Conservation (phyloP, 2,113 vertebrate genomes). For the Saiga tatarica region DNA sequence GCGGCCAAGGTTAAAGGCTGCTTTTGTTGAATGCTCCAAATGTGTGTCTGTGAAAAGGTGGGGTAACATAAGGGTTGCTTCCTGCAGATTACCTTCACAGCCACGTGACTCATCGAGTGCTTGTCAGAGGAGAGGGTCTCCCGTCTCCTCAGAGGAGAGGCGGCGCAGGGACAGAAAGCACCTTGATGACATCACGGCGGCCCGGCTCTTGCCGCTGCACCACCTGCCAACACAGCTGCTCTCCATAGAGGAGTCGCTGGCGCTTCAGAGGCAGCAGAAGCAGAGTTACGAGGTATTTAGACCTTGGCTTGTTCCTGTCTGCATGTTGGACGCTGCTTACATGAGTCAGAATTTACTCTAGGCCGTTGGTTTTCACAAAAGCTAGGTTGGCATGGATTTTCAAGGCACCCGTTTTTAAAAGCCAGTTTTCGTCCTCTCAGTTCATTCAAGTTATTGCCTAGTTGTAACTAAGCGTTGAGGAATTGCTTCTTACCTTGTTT, state of each 20-base stretch:
- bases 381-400: neutral
- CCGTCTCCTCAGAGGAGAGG: slow-evolving; percentile 82
- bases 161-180: slow-evolving; percentile 87
- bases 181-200: slow-evolving; percentile 93
- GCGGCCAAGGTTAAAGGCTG: neutral
- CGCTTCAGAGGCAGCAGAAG: slow-evolving; percentile 87
- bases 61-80: neutral
- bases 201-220: slow-evolving; percentile 89
- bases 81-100: slow-evolving; percentile 82
- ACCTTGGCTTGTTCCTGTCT: neutral
- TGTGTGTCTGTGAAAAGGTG: neutral
- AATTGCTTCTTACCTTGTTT: neutral
- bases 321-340: neutral
- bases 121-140: slow-evolving; percentile 66
- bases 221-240: slow-evolving; percentile 87
- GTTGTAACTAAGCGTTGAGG: neutral
- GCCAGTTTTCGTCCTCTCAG: neutral
- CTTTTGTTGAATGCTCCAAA: neutral
- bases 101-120: slow-evolving; percentile 73
- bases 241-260: slow-evolving; percentile 88
- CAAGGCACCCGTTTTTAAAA: neutral
- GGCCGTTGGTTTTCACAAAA: neutral
- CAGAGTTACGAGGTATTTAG: slow-evolving; percentile 87
- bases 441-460: neutral
- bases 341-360: neutral